phyloP scores from a whole-genome alignment of 2,888 invertebrate genomes.

The Lymantria dispar region DNA sequence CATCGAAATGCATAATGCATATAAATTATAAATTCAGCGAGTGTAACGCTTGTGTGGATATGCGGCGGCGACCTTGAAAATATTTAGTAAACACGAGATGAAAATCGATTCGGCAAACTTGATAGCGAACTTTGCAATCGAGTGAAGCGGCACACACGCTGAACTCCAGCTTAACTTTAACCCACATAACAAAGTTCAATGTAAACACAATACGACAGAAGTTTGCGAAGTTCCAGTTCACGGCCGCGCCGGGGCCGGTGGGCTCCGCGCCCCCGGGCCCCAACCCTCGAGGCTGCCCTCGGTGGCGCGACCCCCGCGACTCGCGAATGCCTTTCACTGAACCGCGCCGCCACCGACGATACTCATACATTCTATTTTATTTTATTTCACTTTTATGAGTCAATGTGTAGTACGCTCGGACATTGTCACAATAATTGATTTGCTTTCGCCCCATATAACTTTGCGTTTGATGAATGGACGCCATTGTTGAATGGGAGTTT shows the following conservation, averaged over 20 bases:
- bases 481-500: not conserved
- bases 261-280: slow-evolving; percentile 1
- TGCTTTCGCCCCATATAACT: slow-evolving; percentile 1
- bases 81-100: slow-evolving; percentile 76
- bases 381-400: slow-evolving; percentile 33
- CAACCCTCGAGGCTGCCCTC: slow-evolving; percentile 31
- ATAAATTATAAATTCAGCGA: not conserved
- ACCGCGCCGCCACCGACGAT: slow-evolving; percentile 19
- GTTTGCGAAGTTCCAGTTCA: slow-evolving; percentile 79
- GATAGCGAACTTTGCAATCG: slow-evolving; percentile 75
- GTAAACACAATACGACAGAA: slow-evolving; percentile 81
- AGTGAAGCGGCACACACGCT: slow-evolving; percentile 70
- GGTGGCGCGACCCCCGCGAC: slow-evolving; percentile 28
- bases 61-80: slow-evolving; percentile 65
- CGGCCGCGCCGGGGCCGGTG: slow-evolving; percentile 60
- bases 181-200: slow-evolving; percentile 83
- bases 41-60: slow-evolving; percentile 22
- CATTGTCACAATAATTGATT: slow-evolving; percentile 25
- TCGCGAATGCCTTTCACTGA: slow-evolving; percentile 17
- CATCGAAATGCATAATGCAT: not conserved
- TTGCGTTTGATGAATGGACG: slow-evolving; percentile 2
- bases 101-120: slow-evolving; percentile 78
- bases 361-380: slow-evolving; percentile 32
- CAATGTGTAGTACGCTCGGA: slow-evolving; percentile 24
- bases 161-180: slow-evolving; percentile 82